Evolutionary conservation across 2,113 vertebrate species (phyloP).

Genomic region (Lophotis ruficrista): DNA sequence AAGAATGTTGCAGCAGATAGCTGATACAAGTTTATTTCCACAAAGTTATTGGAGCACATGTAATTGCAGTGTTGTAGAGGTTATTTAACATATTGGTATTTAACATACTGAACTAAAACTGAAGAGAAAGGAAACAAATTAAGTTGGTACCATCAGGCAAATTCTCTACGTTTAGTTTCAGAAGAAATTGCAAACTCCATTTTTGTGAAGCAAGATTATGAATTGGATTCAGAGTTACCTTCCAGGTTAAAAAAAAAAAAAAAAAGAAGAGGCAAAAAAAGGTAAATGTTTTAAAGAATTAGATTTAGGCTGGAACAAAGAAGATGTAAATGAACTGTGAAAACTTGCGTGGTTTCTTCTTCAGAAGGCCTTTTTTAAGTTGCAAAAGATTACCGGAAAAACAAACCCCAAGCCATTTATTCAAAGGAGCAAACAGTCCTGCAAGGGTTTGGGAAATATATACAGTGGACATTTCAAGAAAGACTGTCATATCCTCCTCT

Average conservation of each 20-base stretch:
- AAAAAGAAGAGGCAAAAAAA: background rate
- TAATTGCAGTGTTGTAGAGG: background rate
- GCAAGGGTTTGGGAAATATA: constrained; percentile 61
- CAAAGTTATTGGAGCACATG: background rate
- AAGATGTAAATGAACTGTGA: constrained; percentile 8
- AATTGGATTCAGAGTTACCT: background rate
- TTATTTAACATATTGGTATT: background rate
- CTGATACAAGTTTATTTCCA: background rate
- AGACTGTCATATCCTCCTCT: constrained; percentile 61
- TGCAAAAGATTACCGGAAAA: constrained; percentile 42
- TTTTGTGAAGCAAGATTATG: background rate
- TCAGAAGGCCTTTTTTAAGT: constrained; percentile 15
- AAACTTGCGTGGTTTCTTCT: constrained; percentile 16
- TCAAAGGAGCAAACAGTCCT: constrained; percentile 61
- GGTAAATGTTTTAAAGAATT: background rate
- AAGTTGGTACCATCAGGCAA: background rate
- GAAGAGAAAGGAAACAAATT: background rate
- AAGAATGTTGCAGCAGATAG: background rate
- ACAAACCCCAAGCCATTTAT: constrained; percentile 57
- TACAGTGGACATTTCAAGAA: constrained; percentile 61
- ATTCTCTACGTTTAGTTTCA: background rate
- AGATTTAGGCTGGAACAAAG: background rate
- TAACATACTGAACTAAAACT: background rate
- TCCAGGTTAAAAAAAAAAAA: background rate
- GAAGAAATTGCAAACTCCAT: background rate